Base-by-base conservation (phyloP, 2,888 invertebrate species). In the Aspidiotus rigidus region DNA sequence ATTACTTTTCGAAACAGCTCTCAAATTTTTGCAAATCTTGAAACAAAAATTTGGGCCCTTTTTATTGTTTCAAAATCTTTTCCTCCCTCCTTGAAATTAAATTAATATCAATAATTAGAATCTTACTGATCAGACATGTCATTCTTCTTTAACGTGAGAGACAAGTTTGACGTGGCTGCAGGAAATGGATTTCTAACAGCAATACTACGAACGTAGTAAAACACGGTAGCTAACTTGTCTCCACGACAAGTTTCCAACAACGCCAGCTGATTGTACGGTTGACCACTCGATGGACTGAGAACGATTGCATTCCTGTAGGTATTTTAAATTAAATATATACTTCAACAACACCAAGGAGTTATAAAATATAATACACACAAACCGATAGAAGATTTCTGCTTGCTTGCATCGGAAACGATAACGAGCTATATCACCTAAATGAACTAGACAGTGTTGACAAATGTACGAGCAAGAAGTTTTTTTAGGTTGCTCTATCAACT, bases 221-320 rank as follows among this genome's bases (percentile, higher is more conserved):
- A 93, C 69, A 92, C 87, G 5, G 90, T 89, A 66, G 87, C 86
- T 72, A 93, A 82, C 75, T 88, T 86, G 76, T 91, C 86, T 16
- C 89, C 89, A 73, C 88, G 85, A 49, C 89, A 87, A 74, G 89
- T 88, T 78, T 90, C 87, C 73, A 93, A 81, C 61, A 93, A 81
- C 64, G 91, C 88, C 76, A 93, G 80, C 80, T 93, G 92, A 79
- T 93, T 93, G 79, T 92, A 93, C 0, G 93, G 92, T 78, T 93
- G 93, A 7, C 93, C 93, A 72, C 86, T 87, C 73, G 85, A 84
- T 69, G 88, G 87, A 6, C 87, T 86, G 69, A 88, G 82, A 62
- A 84, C 82, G 62, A 88, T 83, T 57, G 89, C 89, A 78, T 89
- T 88, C 74, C 87, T 86, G 75, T 44, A 74, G 73, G 44, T 28